Evolutionary conservation across 2,888 invertebrate species (phyloP).

Genomic region (Euclidia mi): DNA sequence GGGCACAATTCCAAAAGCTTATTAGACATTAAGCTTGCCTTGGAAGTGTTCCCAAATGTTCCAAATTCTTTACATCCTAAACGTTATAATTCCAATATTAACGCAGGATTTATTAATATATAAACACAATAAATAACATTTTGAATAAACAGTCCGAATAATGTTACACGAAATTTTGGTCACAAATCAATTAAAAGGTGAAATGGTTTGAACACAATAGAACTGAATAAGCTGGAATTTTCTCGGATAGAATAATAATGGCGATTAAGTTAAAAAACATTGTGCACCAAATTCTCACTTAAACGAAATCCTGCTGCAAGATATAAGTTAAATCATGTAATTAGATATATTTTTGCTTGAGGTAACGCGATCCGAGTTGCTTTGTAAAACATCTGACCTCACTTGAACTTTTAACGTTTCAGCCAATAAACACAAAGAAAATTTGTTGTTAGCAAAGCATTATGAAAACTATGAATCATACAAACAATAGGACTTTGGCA

Average conservation of each 20-base stretch:
- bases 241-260: neutral
- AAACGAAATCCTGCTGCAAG: neutral
- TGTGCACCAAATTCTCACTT: neutral
- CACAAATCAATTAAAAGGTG: slow-evolving; percentile 2
- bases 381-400: slow-evolving; percentile 19
- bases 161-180: neutral
- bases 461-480: slow-evolving; percentile 33
- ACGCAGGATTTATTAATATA: neutral
- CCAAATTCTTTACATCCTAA: slow-evolving; percentile 1
- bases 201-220: neutral
- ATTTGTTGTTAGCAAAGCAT: slow-evolving; percentile 10
- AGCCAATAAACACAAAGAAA: slow-evolving; percentile 12
- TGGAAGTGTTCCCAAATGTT: slow-evolving; percentile 48
- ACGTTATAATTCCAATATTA: neutral
- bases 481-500: slow-evolving; percentile 39
- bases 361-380: slow-evolving; percentile 1
- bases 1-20: slow-evolving; percentile 70
- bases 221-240: slow-evolving; percentile 1
- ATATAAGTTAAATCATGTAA: slow-evolving; percentile 1
- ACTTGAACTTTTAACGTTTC: slow-evolving; percentile 16
- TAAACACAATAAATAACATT: neutral
- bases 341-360: neutral
- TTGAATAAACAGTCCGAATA: neutral
- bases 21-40: slow-evolving; percentile 58
- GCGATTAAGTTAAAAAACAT: neutral